These are phyloP conservation scores for Matsumurasca onukii DNA, from an alignment of 1,140 invertebrate species.

Conservation along the genomic window DNA sequence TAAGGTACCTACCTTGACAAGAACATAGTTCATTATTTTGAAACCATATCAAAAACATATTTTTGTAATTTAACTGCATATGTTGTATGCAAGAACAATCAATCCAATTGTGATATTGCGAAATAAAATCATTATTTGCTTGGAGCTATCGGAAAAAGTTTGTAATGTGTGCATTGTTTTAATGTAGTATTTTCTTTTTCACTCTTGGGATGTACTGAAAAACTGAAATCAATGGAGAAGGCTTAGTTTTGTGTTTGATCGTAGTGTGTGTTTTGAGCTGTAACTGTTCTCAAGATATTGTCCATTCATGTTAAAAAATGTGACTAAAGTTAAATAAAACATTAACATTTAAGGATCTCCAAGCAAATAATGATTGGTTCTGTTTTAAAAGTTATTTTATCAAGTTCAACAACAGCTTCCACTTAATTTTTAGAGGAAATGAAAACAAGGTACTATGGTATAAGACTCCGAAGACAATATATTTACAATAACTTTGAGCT, in stretches of 20 bases:
- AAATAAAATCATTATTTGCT: background rate
- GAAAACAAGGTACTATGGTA: conserved; percentile 9
- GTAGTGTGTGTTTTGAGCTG: too few relatives aligned
- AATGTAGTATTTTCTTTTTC: too few relatives aligned
- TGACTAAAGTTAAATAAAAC: too few relatives aligned
- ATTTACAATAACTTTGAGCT: conserved; percentile 11
- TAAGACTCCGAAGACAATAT: conserved; percentile 14
- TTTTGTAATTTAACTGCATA: conserved; percentile 7
- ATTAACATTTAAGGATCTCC: too few relatives aligned
- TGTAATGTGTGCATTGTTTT: too few relatives aligned
- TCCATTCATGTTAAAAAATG: too few relatives aligned
- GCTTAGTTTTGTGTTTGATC: too few relatives aligned
- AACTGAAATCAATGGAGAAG: too few relatives aligned
- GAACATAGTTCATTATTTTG: background rate
- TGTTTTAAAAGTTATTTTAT: background rate
- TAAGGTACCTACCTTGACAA: background rate
- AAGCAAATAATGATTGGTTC: background rate
- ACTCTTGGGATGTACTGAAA: too few relatives aligned
- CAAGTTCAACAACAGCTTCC: background rate
- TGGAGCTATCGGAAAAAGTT: too few relatives aligned
- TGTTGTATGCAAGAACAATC: conserved; percentile 24
- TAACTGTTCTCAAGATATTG: too few relatives aligned
- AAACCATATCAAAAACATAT: conserved; percentile 12
- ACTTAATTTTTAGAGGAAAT: conserved; percentile 9
- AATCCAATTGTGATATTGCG: conserved; percentile 20